Base-by-base conservation (phyloP, 2,113 vertebrate species). In the Pomatorhinus ruficollis region DNA sequence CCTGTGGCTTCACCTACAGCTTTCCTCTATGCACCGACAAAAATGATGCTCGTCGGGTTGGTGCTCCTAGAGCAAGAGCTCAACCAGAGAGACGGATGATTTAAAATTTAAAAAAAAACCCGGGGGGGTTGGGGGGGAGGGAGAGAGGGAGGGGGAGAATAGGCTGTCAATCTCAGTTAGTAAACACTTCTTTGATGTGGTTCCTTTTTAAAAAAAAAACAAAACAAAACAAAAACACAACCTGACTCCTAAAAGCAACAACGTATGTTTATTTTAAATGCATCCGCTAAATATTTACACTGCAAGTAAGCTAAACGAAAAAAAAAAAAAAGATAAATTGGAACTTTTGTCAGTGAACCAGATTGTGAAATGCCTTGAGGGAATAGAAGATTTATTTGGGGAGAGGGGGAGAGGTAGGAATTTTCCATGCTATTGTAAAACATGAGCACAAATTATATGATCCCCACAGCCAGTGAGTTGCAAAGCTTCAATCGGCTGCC, bases 401-500 rank as follows among this genome's bases (percentile, higher is more conserved):
- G 87, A 94, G 85, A 95, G 77, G 92, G 89, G 64, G 78, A 87
- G 91, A 96, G 83, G 86, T 90, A 96, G 95, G 93, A 96, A 95
- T 96, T 97, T 96, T 97, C 95, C 92, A 96, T 77, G 89, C 93
- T 91, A 96, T 95, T 96, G 93, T 95, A 95, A 97, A 97, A 96
- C 83, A 90, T 37, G 88, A 94, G 90, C 78, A 95, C 94, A 95
- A 94, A 95, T 96, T 85, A 89, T 86, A 94, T 89, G 94, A 95
- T 91, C 89, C 82, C 91, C 89, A 93, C 91, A 94, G 89, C 94
- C 90, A 92, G 90, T 53, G 93, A 96, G 92, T 90, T 50, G 89
- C 86, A 93, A 90, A 83, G 93, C 94, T 95, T 95, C 95, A 95
- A 96, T 97, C 96, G 90, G 93, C 87, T 79, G 93, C 91, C 74